Conservation (phyloP, 2,113 vertebrate species). For the Atlantisia rogersi region DNA sequence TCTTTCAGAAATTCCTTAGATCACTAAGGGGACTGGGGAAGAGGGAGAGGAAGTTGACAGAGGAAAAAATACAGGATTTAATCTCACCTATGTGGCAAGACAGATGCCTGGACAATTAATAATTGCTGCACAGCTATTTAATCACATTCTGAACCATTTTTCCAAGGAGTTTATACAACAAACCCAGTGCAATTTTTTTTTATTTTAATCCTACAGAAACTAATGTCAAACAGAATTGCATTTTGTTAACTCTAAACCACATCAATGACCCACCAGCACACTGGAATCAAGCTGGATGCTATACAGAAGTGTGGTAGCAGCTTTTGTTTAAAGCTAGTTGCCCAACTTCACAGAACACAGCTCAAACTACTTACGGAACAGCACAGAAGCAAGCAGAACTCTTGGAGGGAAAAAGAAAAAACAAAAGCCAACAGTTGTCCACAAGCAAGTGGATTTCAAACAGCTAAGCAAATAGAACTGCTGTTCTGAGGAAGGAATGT, state of each 20-base stretch:
- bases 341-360: conserved; percentile 21
- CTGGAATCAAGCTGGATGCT: conserved; percentile 18
- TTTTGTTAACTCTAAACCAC: conserved; percentile 23
- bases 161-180: not conserved
- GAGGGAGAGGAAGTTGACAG: not conserved
- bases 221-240: not conserved
- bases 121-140: not conserved
- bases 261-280: not conserved
- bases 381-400: not conserved
- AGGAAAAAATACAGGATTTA: not conserved
- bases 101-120: not conserved
- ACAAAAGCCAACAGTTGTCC: not conserved
- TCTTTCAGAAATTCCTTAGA: not conserved
- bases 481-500: not conserved
- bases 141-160: not conserved
- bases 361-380: conserved; percentile 24
- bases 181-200: not conserved
- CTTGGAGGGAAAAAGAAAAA: fast-evolving
- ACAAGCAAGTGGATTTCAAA: not conserved
- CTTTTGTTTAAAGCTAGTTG: conserved; percentile 19
- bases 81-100: not conserved
- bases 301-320: conserved; percentile 8
- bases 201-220: conserved; percentile 3
- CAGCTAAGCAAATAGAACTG: not conserved
- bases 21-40: not conserved